Conservation (phyloP, 2,888 invertebrate genomes). For the Empis stercorea region DNA sequence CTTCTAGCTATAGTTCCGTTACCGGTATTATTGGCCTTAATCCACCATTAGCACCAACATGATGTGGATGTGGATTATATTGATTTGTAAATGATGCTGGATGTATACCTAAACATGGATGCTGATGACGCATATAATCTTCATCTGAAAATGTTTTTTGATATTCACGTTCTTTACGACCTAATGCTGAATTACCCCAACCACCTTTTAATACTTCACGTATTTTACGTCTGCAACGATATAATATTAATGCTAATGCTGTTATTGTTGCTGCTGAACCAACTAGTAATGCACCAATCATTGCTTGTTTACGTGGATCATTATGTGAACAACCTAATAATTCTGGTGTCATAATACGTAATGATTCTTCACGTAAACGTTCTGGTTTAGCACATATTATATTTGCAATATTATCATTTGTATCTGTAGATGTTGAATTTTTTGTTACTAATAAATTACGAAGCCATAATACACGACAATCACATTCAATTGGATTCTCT, state of each 20-base stretch:
- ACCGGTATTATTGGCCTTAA: slow-evolving; percentile 56
- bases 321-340: slow-evolving; percentile 71
- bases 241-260: slow-evolving; percentile 58
- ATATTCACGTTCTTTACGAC: slow-evolving; percentile 73
- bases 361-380: slow-evolving; percentile 53
- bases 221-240: slow-evolving; percentile 64
- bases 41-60: slow-evolving; percentile 30
- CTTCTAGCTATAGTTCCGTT: slow-evolving; percentile 91
- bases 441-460: slow-evolving; percentile 46
- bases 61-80: slow-evolving; percentile 36
- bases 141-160: slow-evolving; percentile 83
- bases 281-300: slow-evolving; percentile 63
- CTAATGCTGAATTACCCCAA: slow-evolving; percentile 35
- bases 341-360: slow-evolving; percentile 56
- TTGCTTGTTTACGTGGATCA: slow-evolving; percentile 65
- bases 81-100: slow-evolving; percentile 28
- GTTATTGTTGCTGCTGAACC: slow-evolving; percentile 59
- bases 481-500: slow-evolving; percentile 71
- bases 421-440: slow-evolving; percentile 19
- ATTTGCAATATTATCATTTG: slow-evolving; percentile 28
- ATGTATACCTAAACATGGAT: slow-evolving; percentile 30
- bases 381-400: slow-evolving; percentile 62
- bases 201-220: slow-evolving; percentile 65
- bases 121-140: slow-evolving; percentile 49
- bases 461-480: slow-evolving; percentile 70